Conservation (phyloP, 2,113 vertebrate genomes). For the Psilopogon haemacephalus region DNA sequence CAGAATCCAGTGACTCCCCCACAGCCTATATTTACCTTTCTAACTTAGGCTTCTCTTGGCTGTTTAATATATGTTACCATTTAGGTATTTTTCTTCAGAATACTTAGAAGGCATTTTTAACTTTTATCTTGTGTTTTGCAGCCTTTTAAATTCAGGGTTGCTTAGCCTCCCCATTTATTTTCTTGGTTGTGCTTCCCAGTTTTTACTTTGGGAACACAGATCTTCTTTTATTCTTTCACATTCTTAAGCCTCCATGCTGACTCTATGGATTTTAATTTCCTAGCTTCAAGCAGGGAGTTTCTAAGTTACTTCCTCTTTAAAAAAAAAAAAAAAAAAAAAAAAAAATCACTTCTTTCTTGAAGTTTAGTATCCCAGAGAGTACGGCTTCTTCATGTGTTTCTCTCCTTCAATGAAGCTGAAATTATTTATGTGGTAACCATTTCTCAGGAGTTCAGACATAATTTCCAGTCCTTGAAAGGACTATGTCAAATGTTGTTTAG, state of each 20-base stretch:
- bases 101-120: neutral
- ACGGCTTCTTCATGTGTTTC: slow-evolving; percentile 29
- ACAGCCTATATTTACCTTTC: neutral
- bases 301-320: slow-evolving; percentile 64
- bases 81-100: neutral
- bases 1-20: neutral
- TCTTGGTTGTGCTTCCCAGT: neutral
- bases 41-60: neutral
- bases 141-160: neutral
- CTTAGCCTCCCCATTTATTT: slow-evolving; percentile 1
- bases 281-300: slow-evolving; percentile 69
- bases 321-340: too few species aligned
- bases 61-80: neutral
- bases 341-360: slow-evolving; percentile 40
- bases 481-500: slow-evolving; percentile 32
- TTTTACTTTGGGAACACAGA: slow-evolving; percentile 43
- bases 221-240: slow-evolving; percentile 37
- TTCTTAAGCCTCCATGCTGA: slow-evolving; percentile 65
- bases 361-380: slow-evolving; percentile 51
- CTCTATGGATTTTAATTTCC: slow-evolving; percentile 68
- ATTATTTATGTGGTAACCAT: slow-evolving; percentile 48
- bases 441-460: slow-evolving; percentile 38
- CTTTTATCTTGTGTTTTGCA: neutral
- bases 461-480: slow-evolving; percentile 21
- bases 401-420: slow-evolving; percentile 35